Conservation (phyloP, 2,888 invertebrate genomes). For the Plebejus argus region DNA sequence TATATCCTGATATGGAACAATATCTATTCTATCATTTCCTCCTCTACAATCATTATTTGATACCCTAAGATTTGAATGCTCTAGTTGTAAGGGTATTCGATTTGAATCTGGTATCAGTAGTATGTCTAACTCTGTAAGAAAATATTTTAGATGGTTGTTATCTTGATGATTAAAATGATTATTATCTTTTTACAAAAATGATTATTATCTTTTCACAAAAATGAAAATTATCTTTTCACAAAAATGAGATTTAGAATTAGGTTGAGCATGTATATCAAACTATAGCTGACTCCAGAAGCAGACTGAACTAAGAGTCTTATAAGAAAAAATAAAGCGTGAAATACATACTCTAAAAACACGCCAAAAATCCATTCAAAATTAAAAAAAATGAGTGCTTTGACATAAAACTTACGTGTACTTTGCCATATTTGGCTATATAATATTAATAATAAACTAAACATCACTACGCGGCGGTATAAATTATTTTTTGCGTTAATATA, state of each 20-base stretch:
- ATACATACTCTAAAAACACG: no score
- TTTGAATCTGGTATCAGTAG: slow-evolving; percentile 57
- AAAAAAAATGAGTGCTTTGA: background rate
- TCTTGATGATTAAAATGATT: no score
- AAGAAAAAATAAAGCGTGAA: no score
- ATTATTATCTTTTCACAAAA: no score
- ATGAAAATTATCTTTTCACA: no score
- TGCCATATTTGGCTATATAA: slow-evolving; percentile 42
- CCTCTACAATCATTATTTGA: background rate
- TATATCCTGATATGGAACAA: slow-evolving; percentile 60
- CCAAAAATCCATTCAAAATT: no score
- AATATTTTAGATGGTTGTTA: background rate
- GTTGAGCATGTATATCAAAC: no score
- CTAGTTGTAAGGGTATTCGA: background rate
- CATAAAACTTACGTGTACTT: slow-evolving; percentile 46
- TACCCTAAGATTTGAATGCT: background rate
- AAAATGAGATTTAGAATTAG: no score
- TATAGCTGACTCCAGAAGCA: no score
- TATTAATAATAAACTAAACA: slow-evolving; percentile 38
- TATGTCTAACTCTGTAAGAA: slow-evolving; percentile 59
- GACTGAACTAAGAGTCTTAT: no score
- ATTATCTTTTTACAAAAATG: no score
- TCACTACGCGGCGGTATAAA: slow-evolving; percentile 1
- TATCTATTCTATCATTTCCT: slow-evolving; percentile 50
- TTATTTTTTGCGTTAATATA: slow-evolving; percentile 15